Conservation (phyloP, 1,140 invertebrate genomes). For the Drosophila pandora region DNA sequence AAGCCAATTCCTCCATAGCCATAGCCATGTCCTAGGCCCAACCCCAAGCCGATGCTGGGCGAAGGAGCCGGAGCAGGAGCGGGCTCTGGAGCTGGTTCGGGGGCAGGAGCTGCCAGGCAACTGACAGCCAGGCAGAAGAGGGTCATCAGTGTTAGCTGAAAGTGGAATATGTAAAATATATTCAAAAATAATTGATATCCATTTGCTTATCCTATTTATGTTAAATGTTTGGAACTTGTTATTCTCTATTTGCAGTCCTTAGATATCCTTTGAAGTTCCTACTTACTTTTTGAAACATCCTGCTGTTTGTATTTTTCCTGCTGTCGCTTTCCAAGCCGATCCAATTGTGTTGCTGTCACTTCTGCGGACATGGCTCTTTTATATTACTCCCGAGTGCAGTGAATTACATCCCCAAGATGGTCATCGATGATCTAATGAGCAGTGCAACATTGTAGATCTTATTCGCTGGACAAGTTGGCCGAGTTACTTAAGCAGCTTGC, state of each 20-base stretch:
- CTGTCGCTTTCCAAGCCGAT: conserved; percentile 22
- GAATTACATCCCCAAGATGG: conserved; percentile 38
- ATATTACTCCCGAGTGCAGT: conserved; percentile 38
- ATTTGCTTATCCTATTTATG: no score
- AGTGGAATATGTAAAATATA: background rate
- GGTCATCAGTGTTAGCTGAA: conserved; percentile 49
- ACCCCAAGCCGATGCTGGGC: conserved; percentile 60
- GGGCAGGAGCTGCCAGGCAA: conserved; percentile 52
- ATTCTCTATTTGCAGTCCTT: background rate
- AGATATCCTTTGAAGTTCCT: background rate
- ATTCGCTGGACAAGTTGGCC: conserved; percentile 15
- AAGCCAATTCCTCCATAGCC: conserved; percentile 59
- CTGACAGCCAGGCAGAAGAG: conserved; percentile 42
- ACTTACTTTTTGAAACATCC: conserved; percentile 66
- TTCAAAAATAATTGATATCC: no score
- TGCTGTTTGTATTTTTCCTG: conserved; percentile 8
- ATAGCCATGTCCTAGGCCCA: conserved; percentile 66
- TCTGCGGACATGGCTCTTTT: conserved; percentile 39
- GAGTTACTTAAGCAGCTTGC: conserved; percentile 30
- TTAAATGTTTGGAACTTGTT: no score
- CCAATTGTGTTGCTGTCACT: conserved; percentile 32
- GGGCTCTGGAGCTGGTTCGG: conserved; percentile 47
- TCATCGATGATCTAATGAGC: conserved; percentile 64
- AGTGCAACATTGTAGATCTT: conserved; percentile 30
- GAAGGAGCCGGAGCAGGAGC: conserved; percentile 49